A percentile compares a stretch with the other conserved stretches of the same genome.
These are phyloP conservation scores for Popillia japonica DNA, from an alignment of 1,140 invertebrate genomes.

Conservation along the genomic window DNA sequence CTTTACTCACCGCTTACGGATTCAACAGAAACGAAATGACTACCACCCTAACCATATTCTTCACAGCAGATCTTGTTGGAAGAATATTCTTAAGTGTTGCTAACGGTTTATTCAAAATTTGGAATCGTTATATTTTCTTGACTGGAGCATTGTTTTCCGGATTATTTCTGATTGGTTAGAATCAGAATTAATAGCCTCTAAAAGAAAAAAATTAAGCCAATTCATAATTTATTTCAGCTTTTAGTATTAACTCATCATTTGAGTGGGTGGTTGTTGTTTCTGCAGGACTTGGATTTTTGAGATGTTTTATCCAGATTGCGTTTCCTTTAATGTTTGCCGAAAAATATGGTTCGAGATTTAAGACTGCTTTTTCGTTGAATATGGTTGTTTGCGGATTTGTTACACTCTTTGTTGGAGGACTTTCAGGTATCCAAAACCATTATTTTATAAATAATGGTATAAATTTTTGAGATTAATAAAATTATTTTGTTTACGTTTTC, in stretches of 20 bases:
- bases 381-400: constrained; percentile 38
- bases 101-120: constrained; percentile 47
- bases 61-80: constrained; percentile 49
- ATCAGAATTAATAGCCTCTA: constrained; percentile 52
- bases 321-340: constrained; percentile 36
- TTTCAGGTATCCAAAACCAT: neutral
- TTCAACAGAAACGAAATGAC: constrained; percentile 51
- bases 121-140: constrained; percentile 51
- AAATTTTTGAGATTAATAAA: neutral
- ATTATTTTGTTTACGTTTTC: neutral
- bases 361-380: constrained; percentile 39
- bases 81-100: constrained; percentile 51
- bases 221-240: constrained; percentile 21
- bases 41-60: constrained; percentile 50
- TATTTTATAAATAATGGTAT: neutral
- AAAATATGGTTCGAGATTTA: constrained; percentile 39
- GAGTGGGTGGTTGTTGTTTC: neutral
- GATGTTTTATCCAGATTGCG: constrained; percentile 37
- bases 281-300: constrained; percentile 35
- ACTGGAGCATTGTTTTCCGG: constrained; percentile 47
- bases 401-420: neutral
- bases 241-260: constrained; percentile 19
- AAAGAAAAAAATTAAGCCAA: neutral
- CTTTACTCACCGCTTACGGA: constrained; percentile 50
- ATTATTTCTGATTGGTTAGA: constrained; percentile 52